These are phyloP conservation scores for Agriotes lineatus DNA, from an alignment of 2,888 invertebrate genomes.

Conservation along the genomic window DNA sequence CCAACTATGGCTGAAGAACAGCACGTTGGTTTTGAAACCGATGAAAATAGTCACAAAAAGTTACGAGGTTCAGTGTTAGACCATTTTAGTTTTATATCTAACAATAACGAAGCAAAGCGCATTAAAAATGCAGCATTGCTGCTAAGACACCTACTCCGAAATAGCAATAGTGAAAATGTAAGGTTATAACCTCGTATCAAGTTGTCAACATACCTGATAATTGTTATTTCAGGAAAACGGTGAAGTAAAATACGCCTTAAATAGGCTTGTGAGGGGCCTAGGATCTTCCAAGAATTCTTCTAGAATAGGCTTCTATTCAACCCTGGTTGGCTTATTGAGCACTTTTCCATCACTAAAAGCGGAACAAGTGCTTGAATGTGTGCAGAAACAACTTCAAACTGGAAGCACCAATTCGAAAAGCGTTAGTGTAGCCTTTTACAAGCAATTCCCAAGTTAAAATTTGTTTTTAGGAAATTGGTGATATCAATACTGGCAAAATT, in stretches of 20 bases:
- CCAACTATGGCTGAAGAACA: constrained; percentile 17
- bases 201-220: constrained; percentile 18
- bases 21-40: constrained; percentile 21
- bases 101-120: constrained; percentile 62
- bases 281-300: constrained; percentile 76
- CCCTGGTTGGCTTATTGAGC: constrained; percentile 73
- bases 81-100: constrained; percentile 65
- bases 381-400: constrained; percentile 75
- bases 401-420: constrained; percentile 74
- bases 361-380: constrained; percentile 69
- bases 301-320: constrained; percentile 77
- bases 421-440: constrained; percentile 74
- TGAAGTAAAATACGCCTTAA: constrained; percentile 76
- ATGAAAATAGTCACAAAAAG: constrained; percentile 53
- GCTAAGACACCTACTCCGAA: constrained; percentile 63
- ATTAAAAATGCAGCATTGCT: constrained; percentile 64
- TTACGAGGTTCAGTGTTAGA: constrained; percentile 63
- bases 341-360: constrained; percentile 67
- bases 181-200: constrained; percentile 53
- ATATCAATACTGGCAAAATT: constrained; percentile 79
- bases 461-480: constrained; percentile 76
- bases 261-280: constrained; percentile 78
- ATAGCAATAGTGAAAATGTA: constrained; percentile 60
- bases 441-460: not conserved
- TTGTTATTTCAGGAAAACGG: constrained; percentile 68